A percentile compares a stretch with the other conserved stretches of the same genome.
Conservation (phyloP, 2,797 vertebrate species). For the Protosalanx chinensis region DNA sequence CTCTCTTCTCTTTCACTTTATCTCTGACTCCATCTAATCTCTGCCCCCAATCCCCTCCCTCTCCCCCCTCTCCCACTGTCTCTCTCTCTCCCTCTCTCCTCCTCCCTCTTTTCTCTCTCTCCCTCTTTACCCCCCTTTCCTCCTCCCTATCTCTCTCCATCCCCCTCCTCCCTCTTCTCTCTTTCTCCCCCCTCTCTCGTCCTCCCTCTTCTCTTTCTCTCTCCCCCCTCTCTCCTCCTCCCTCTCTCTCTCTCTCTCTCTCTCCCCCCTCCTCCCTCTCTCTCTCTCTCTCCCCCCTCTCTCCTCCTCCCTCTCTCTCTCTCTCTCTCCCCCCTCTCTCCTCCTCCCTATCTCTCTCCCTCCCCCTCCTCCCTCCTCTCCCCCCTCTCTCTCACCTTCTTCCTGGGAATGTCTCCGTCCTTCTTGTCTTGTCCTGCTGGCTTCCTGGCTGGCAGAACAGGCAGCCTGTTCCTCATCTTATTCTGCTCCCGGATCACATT, state of each 20-base stretch:
- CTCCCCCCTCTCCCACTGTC: no score
- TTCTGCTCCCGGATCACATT: conserved; percentile 81
- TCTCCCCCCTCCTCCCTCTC: background rate
- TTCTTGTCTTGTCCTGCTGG: conserved; percentile 52
- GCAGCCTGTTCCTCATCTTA: conserved; percentile 69
- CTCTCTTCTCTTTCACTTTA: no score
- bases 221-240: no score
- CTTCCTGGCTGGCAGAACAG: conserved; percentile 63
- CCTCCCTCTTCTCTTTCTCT: no score
- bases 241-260: no score
- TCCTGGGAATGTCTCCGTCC: conserved; percentile 62
- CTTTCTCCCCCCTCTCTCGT: no score
- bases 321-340: background rate
- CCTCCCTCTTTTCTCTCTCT: background rate
- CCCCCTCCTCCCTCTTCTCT: background rate
- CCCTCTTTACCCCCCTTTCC: no score
- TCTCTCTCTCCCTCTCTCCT: no score
- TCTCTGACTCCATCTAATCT: no score
- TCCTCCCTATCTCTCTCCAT: no score
- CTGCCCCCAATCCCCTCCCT: no score
- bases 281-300: background rate
- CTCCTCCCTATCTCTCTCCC: background rate
- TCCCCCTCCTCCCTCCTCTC: background rate
- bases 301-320: background rate
- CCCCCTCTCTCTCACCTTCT: conserved; percentile 72